Conservation (phyloP, 2,113 vertebrate species). For the human region GRCh38 chr9:36030501-36031000, state of each 20-base stretch:
- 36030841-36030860: neutral
- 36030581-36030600: neutral
- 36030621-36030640: neutral
- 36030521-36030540: neutral
- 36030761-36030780: neutral
- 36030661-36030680: constrained; percentile 13
- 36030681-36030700: neutral
- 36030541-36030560: neutral
- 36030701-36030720: neutral
- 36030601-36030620: neutral
- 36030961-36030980: neutral
- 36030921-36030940: neutral
- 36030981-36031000: constrained; percentile 33
- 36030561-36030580: neutral
- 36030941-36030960: constrained; percentile 15
- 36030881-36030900: neutral
- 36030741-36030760: neutral
- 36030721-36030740: neutral
- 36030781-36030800: neutral
- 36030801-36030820: neutral
- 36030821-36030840: neutral
- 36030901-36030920: neutral
- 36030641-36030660: neutral
- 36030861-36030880: neutral
- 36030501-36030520: neutral